phyloP scores from a whole-genome alignment of 2,113 vertebrate species.

The Campylomormyrus tamandua region DNA sequence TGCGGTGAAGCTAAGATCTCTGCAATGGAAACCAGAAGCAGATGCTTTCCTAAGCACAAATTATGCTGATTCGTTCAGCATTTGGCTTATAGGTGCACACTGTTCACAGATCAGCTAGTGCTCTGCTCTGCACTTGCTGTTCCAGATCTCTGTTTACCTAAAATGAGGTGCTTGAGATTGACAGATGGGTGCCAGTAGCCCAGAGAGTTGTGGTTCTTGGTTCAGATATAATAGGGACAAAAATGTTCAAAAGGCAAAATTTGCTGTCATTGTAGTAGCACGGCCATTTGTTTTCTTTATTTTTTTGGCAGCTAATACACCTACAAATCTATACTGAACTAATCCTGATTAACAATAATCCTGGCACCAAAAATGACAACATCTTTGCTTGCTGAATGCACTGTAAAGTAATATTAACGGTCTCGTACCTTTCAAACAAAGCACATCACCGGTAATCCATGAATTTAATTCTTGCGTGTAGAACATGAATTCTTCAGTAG shows the following conservation, averaged over 20 bases:
- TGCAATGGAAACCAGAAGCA: not conserved
- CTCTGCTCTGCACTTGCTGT: not conserved
- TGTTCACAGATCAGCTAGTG: not conserved
- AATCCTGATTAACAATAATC: not conserved
- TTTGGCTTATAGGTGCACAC: not conserved
- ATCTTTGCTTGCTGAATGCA: not conserved
- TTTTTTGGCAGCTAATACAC: not conserved
- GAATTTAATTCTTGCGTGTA: not conserved
- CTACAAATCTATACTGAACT: not conserved
- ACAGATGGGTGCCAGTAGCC: not conserved
- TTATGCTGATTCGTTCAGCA: not conserved
- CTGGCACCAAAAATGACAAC: not conserved
- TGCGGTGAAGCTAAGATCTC: not conserved
- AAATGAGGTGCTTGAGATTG: not conserved
- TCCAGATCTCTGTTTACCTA: not conserved
- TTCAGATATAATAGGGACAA: not conserved
- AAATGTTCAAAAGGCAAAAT: not conserved
- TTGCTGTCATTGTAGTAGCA: no score
- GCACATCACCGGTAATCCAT: not conserved
- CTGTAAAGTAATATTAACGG: not conserved
- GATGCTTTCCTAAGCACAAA: not conserved
- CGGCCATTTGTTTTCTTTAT: not conserved
- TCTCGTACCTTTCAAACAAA: not conserved
- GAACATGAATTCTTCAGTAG: not conserved
- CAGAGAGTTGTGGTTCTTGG: not conserved